Evolutionary conservation across 1,140 invertebrate species (phyloP).

Genomic region (Dreissena rostriformis): DNA sequence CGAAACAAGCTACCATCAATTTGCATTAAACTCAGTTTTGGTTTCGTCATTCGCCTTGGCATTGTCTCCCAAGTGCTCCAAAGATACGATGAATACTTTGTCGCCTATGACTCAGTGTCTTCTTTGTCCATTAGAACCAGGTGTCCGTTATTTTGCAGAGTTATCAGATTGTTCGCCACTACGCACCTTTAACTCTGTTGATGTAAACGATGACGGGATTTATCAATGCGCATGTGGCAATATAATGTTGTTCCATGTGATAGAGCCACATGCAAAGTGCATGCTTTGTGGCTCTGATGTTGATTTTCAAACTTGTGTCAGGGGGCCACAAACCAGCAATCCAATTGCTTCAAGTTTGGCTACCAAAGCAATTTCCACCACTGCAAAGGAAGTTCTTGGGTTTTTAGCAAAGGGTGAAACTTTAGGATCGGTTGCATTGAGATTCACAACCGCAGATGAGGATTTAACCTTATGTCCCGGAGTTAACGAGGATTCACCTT

Average conservation of each 20-base stretch:
- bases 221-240: background rate
- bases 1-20: constrained; percentile 5
- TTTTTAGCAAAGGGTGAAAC: constrained; percentile 16
- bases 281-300: background rate
- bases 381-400: background rate
- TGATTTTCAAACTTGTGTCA: background rate
- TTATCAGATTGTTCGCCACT: background rate
- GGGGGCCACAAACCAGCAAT: background rate
- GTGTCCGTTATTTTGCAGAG: background rate
- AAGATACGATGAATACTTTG: background rate
- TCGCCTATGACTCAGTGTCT: constrained; percentile 6
- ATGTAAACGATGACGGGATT: background rate
- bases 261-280: background rate
- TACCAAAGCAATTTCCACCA: background rate
- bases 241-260: background rate
- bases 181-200: background rate
- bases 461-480: too few relatives aligned
- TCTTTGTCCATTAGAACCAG: background rate
- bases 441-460: constrained; percentile 3
- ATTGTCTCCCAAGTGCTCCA: background rate
- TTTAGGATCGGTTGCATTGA: constrained; percentile 17
- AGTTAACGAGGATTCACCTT: background rate
- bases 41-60: background rate
- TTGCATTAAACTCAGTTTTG: constrained; percentile 7
- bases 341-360: background rate